Base-by-base conservation (phyloP, 2,113 vertebrate genomes). In the Puma concolor region DNA sequence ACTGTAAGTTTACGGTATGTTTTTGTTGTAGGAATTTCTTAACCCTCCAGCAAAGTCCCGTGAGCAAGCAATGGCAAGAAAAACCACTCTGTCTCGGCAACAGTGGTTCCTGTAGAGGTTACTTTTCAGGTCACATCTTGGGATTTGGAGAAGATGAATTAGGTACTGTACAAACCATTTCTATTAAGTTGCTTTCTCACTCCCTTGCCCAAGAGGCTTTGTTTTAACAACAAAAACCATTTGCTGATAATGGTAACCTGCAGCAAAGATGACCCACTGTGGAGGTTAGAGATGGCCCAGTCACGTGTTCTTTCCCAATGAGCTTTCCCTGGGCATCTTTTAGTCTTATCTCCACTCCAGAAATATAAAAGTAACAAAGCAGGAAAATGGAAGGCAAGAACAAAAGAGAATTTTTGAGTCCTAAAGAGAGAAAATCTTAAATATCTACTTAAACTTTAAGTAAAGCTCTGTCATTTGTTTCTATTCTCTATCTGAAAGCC, bases 91-190 rank as follows among this genome's bases (percentile, higher is more conserved):
- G 99, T 98, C 98, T 99, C 60, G 99, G 99, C 96, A 99, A 99
- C 21, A 98, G 99, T 54, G 98, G 99, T 31, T 99, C 99, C 36
- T 99, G 99, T 96, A 99, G 99, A 98, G 99, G 99, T 64, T 99
- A 98, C 91, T 99, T 99, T 89, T 98, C 99, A 27, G 99, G 99
- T 93, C 99, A 99, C 96, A 98, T 99, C 97, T 98, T 99, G 98
- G 99, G 99, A 98, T 99, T 99, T 96, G 99, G 99, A 98, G 99
- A 99, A 98, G 99, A 99, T 94, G 99, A 99, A 99, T 98, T 99
- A 98, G 99, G 99, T 99, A 98, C n/a, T 87, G 93, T 96, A 95
- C 9, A 71, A 92, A 86, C 67, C 79, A 4, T 67, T 48, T 36
- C 64, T 96, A 10, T 33, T 87, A 50, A 80, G 48, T 86, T 64